These are phyloP conservation scores for Hyppa rectilinea DNA, from an alignment of 2,888 invertebrate genomes.

Conservation along the genomic window DNA sequence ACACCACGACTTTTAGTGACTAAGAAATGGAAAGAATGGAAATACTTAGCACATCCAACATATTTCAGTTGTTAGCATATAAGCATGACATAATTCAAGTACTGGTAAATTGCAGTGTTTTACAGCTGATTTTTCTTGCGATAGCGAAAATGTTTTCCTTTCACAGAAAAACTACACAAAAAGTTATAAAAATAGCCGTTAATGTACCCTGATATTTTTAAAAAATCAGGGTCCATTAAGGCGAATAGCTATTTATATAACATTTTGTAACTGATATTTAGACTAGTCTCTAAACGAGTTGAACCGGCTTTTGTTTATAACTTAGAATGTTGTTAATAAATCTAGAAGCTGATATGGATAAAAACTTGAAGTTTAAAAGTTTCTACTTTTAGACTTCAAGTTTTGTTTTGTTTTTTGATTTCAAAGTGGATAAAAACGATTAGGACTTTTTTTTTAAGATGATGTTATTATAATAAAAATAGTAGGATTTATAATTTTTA, in stretches of 20 bases:
- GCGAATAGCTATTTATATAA: too few relatives aligned
- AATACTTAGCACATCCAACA: background rate
- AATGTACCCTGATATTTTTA: background rate
- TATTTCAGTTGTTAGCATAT: background rate
- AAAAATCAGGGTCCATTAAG: too few relatives aligned
- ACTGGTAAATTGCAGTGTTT: background rate
- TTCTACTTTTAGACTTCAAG: too few relatives aligned
- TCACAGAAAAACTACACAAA: background rate
- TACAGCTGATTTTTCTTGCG: background rate
- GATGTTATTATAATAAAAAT: slow-evolving; percentile 7
- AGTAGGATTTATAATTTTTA: background rate
- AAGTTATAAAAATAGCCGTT: background rate
- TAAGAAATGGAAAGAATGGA: background rate
- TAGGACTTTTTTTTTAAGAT: background rate
- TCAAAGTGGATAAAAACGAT: too few relatives aligned
- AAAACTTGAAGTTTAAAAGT: slow-evolving; percentile 2
- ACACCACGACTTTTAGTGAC: background rate
- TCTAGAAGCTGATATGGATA: background rate
- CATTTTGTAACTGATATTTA: too few relatives aligned
- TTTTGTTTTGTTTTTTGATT: too few relatives aligned
- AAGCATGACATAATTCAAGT: background rate
- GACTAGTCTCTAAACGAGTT: slow-evolving; percentile 1
- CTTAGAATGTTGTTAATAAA: background rate
- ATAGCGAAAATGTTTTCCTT: background rate
- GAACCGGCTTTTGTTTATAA: background rate